Base-by-base conservation (phyloP, 2,888 invertebrate genomes). In the Cantharis rufa region DNA sequence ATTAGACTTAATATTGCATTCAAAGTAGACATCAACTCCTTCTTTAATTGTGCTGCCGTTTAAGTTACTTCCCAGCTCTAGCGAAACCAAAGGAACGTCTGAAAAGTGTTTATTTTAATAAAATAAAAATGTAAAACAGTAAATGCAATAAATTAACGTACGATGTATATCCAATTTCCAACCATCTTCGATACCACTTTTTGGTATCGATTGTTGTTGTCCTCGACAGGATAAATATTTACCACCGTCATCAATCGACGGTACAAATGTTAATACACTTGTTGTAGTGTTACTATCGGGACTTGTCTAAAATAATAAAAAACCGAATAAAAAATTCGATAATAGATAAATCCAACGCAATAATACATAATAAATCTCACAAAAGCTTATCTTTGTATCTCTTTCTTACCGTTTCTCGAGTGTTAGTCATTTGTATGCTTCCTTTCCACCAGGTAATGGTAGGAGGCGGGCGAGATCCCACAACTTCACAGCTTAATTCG, bases 11-110 rank as follows among this genome's bases (percentile, higher is more conserved):
- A 96, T 95, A 87, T 93, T 95, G 89, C 96, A 96, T 87, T 96
- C 96, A 86, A 96, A 96, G 90, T 96, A 96, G 10, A 96, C 96
- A 86, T 96, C 96, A 78, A 95, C 95, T 9, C 95, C 96, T 88
- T 96, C 96, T 83, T 94, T 94, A 84, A 97, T 95, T 82, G 93
- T 92, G 79, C 91, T 92, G 1, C 95, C 93, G 85, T 95, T 93
- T 64, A 95, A 90, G 83, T 93, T 96, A 82, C 95, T 95, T 3
- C 96, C 96, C 81, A 96, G 91, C 85, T 95, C 95, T 82, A 96
- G 88, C 10, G 92, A 92, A 76, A 96, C 95, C 82, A 96, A 92
- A 1, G 96, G 96, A 15, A 94, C 92, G 90, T 96, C 96, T 96
- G 91, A 90, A 89, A 84, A 82, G 80, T 48, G n/a, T n/a, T 48